Evolutionary conservation across 2,113 vertebrate species (phyloP), one percentile per base, ranked within the genome.

Genomic region (Anthoscopus minutus): DNA sequence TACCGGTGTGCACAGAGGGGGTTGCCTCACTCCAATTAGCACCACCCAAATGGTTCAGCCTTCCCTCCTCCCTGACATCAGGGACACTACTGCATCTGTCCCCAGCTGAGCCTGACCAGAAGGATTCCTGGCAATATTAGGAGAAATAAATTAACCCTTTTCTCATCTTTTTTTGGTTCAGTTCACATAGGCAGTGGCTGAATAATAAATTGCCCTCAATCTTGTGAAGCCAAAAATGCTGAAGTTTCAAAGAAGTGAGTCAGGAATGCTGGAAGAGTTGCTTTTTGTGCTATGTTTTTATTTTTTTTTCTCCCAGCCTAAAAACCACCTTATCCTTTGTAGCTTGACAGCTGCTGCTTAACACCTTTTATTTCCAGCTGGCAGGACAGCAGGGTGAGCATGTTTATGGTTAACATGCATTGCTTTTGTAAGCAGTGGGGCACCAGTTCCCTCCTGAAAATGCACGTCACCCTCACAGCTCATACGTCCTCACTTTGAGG

Each of bases 311-410:
- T 88, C 58, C 48, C 50, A 67, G 70, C 20, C 45, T 77, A 62
- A 80, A 80, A 71, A 62, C 51, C 9, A 64, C 64, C 30, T 84
- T 85, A 88, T 72, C 33, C 61, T 92, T 92, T 92, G 81, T 79
- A 86, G 48, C 72, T 33, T 80, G 73, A 96, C 94, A 97, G 95
- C 87, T 96, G 94, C 96, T 93, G 85, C 74, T 96, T 89, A 88
- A 81, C 94, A 91, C 92, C 84, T 95, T 85, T 93, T 91, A 82
- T 86, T 93, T 86, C 81, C 89, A 94, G 92, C 89, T 88, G 88
- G 86, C 88, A 94, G 86, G 90, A 89, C 90, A 91, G 86, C 82
- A 54, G 64, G 21, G 18, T 67, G 66, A 92, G 48, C 89, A 91
- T 4, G 1, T 62, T 35, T 53, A 67, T 42, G 44, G 78, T 93